Evolutionary conservation across 2,888 invertebrate genomes (phyloP), one percentile per base, ranked within the genome.

Genomic region (Agriotes lineatus): DNA sequence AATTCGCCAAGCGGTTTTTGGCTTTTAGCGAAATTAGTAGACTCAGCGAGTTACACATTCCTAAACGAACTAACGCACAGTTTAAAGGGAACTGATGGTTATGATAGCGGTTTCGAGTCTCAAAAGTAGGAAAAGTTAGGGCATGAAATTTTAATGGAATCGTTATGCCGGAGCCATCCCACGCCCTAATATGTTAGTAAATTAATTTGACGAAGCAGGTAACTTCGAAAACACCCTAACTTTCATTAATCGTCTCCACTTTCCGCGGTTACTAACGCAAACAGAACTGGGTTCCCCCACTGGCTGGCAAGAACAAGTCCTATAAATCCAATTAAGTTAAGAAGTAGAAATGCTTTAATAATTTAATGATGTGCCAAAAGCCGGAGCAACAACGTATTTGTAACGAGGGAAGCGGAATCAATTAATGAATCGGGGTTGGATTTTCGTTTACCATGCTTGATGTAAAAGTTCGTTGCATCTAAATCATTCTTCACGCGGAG

Each of bases 71-170:
- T 64, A 56, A 56, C 56, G 45, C 33, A 37, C 37, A 48, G 25
- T 64, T 64, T 57, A 48, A 48, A 62, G 62, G 64, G 64, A 45
- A 57, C 64, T 64, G 64, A 64, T 59, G 66, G 66, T 66, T 66
- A 66, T 52, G 59, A 66, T 66, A 42, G 65, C 58, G 58, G 65
- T 65, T 58, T 22, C 7, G 14, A 18, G 30, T 50, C 59, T 59
- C 30, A 22, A 56, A 56, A 56, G 56, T 39, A 33, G 33, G 19
- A 62, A 62, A 54, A 62, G 62, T 62, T 54, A 44, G 54, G 4
- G 30, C 25, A n/a, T 44, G 62, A 62, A 54, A 44, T 54, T 62
- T 62, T 52, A 62, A 62, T 62, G 54, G 35, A 62, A 54, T 12
- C 54, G 61, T 50, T 48, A 61, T 50, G 35, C 35, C 50, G 37